These are phyloP conservation scores for Mythimna pallens DNA, from an alignment of 2,888 invertebrate genomes.

Conservation along the genomic window DNA sequence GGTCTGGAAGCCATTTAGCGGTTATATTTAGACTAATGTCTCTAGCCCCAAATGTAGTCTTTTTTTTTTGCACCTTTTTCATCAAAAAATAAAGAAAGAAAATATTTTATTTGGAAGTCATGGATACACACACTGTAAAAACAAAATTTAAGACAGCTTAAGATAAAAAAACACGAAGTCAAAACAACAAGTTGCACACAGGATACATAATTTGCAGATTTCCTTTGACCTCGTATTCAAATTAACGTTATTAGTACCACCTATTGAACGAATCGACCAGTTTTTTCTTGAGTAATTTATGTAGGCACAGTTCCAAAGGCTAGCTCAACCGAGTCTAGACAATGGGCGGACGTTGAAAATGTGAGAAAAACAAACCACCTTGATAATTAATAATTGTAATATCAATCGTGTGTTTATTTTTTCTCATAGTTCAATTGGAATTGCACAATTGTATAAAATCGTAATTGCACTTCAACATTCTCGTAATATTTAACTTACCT, in stretches of 20 bases:
- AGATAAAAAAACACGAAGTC: too few relatives aligned
- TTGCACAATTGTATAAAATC: slow-evolving; percentile 63
- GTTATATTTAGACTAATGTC: slow-evolving; percentile 31
- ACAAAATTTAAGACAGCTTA: too few relatives aligned
- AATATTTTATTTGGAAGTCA: too few relatives aligned
- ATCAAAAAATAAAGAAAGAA: neutral
- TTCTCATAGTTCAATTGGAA: slow-evolving; percentile 65
- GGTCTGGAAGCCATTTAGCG: slow-evolving; percentile 37
- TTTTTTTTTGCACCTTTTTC: slow-evolving; percentile 30
- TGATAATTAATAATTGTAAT: slow-evolving; percentile 70
- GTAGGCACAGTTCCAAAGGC: slow-evolving; percentile 68
- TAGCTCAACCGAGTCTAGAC: slow-evolving; percentile 67
- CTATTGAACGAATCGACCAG: slow-evolving; percentile 68
- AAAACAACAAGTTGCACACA: slow-evolving; percentile 8
- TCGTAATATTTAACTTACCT: slow-evolving; percentile 51
- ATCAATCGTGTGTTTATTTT: slow-evolving; percentile 69
- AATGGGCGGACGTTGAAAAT: slow-evolving; percentile 85
- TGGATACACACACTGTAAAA: too few relatives aligned
- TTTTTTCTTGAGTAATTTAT: slow-evolving; percentile 71
- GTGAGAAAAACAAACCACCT: slow-evolving; percentile 77
- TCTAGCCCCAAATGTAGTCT: slow-evolving; percentile 35
- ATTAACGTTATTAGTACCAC: slow-evolving; percentile 71
- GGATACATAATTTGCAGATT: slow-evolving; percentile 65
- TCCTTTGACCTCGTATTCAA: slow-evolving; percentile 75
- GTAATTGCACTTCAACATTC: slow-evolving; percentile 66